phyloP scores from a whole-genome alignment of 1,140 invertebrate genomes.

The Ladona fulva region DNA sequence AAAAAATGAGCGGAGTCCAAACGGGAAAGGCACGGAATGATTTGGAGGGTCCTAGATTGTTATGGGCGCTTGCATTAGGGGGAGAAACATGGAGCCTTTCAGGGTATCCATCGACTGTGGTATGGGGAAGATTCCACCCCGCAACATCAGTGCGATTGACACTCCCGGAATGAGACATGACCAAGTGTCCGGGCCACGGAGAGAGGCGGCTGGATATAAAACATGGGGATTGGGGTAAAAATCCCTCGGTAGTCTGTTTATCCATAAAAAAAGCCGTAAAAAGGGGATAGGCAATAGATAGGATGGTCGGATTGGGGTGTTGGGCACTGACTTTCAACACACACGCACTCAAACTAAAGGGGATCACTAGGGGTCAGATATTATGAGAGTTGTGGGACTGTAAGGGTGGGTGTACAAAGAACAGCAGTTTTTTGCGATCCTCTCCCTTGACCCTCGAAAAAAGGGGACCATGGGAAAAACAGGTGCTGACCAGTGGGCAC shows the following conservation, averaged over 20 bases:
- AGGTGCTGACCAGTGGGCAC: neutral
- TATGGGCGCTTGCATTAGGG: neutral
- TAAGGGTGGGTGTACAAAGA: neutral
- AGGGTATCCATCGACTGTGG: too few relatives aligned
- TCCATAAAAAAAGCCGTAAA: conserved; percentile 3
- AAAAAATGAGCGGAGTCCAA: neutral
- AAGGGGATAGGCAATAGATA: neutral
- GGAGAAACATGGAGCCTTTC: neutral
- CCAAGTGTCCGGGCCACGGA: neutral
- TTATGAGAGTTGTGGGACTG: neutral
- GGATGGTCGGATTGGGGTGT: neutral
- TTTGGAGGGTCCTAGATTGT: neutral
- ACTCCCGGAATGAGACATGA: conserved; percentile 6
- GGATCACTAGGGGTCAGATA: neutral
- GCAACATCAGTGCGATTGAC: neutral
- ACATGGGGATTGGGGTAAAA: neutral
- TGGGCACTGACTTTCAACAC: neutral
- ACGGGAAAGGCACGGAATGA: neutral
- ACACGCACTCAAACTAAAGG: neutral
- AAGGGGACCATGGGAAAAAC: neutral
- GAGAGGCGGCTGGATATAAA: neutral
- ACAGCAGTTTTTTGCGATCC: neutral
- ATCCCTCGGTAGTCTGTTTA: neutral
- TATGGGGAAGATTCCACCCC: neutral
- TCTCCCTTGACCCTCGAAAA: neutral